These are phyloP conservation scores for Myotis vivesi DNA, from an alignment of 2,797 vertebrate genomes.

Conservation along the genomic window DNA sequence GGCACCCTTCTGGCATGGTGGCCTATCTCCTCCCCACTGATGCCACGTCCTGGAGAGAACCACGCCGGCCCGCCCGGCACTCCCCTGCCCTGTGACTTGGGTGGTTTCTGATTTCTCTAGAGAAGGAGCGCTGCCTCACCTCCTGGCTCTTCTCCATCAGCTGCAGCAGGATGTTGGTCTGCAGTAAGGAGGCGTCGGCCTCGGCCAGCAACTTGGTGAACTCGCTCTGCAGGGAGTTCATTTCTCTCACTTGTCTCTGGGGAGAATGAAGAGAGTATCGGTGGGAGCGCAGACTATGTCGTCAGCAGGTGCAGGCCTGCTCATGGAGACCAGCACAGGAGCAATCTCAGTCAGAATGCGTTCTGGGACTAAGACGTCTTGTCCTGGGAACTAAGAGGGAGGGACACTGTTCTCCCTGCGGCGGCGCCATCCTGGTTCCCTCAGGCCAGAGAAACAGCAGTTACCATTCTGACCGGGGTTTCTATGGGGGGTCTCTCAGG, in stretches of 20 bases:
- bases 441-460: not conserved
- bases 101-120: not conserved
- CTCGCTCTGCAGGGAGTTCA: conserved; percentile 84
- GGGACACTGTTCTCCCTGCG: not conserved
- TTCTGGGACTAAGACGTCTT: not conserved
- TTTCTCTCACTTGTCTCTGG: conserved; percentile 87
- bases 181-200: conserved; percentile 86
- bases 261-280: not conserved
- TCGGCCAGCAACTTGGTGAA: conserved; percentile 85
- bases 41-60: not conserved
- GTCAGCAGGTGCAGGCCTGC: not conserved
- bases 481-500: not conserved
- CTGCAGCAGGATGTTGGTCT: conserved; percentile 84
- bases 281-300: not conserved
- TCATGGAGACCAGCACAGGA: not conserved
- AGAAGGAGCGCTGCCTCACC: conserved; percentile 79
- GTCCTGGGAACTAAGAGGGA: not conserved
- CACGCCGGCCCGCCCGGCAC: not conserved
- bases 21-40: not conserved
- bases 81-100: not conserved
- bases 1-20: not conserved
- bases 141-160: conserved; percentile 88
- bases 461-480: not conserved
- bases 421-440: not conserved
- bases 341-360: not conserved